These are phyloP conservation scores for Condylura cristata DNA, from an alignment of 2,113 vertebrate genomes.

Conservation along the genomic window DNA sequence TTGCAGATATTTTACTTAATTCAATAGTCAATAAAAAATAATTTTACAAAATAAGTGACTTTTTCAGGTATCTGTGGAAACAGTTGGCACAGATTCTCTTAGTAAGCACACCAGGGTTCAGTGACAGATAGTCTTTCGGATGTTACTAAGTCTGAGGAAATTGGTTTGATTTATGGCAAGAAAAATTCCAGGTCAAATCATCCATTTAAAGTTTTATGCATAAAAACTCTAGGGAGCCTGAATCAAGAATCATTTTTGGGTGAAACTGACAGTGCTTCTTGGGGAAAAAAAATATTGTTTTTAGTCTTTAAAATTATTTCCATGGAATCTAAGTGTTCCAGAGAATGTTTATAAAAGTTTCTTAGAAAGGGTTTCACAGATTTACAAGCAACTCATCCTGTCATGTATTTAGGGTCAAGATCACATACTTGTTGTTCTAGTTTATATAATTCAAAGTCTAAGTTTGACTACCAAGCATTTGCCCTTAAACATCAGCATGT, in stretches of 20 bases:
- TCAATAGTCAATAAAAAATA: conserved; percentile 41
- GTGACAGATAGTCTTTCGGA: conserved; percentile 38
- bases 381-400: not conserved
- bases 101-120: not conserved
- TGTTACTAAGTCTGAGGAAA: not conserved
- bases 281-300: not conserved
- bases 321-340: not conserved
- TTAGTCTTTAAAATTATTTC: not conserved
- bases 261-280: not conserved
- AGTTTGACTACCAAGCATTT: not conserved
- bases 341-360: not conserved
- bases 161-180: not conserved
- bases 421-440: not conserved
- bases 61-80: conserved; percentile 23
- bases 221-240: not conserved
- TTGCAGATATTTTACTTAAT: conserved; percentile 44
- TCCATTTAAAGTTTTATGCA: not conserved
- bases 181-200: conserved; percentile 19
- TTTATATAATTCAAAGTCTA: not conserved
- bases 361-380: not conserved
- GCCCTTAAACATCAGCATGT: not conserved
- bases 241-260: not conserved
- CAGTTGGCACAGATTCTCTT: conserved; percentile 25
- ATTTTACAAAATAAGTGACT: conserved; percentile 27
- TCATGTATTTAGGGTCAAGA: not conserved